These are phyloP conservation scores for Elephas maximus DNA, from an alignment of 2,113 vertebrate species.

Conservation along the genomic window DNA sequence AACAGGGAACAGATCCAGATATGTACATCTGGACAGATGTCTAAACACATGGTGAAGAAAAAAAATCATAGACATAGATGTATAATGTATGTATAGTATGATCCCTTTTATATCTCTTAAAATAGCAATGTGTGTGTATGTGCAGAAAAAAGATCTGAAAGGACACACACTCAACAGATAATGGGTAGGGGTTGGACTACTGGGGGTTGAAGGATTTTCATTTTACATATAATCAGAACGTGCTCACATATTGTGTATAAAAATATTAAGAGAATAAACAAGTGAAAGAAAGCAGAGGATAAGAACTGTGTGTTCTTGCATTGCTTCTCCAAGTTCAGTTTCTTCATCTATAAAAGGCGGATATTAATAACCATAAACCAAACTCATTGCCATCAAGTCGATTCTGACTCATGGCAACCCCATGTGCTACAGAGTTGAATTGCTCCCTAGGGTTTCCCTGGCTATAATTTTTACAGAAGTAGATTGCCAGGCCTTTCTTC, in stretches of 20 bases:
- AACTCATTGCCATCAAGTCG: too few relatives aligned
- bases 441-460: too few relatives aligned
- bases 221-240: background rate
- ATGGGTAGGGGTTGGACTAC: background rate
- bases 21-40: background rate
- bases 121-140: background rate
- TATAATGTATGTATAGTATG: background rate
- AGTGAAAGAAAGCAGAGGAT: background rate
- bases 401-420: background rate
- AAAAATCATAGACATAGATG: background rate
- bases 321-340: background rate
- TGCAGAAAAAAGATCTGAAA: background rate
- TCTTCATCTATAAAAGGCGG: background rate
- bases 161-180: background rate
- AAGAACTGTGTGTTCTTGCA: background rate
- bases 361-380: too few relatives aligned
- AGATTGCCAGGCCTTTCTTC: too few relatives aligned
- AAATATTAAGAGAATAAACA: background rate
- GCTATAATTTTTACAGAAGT: too few relatives aligned
- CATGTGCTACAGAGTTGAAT: too few relatives aligned
- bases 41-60: background rate
- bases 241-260: background rate
- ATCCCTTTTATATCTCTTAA: background rate
- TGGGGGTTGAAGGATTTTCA: background rate
- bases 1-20: background rate